Evolutionary conservation across 64 coral and sea anemone species (phyloP).

Genomic region (Stylophora pistillata): DNA sequence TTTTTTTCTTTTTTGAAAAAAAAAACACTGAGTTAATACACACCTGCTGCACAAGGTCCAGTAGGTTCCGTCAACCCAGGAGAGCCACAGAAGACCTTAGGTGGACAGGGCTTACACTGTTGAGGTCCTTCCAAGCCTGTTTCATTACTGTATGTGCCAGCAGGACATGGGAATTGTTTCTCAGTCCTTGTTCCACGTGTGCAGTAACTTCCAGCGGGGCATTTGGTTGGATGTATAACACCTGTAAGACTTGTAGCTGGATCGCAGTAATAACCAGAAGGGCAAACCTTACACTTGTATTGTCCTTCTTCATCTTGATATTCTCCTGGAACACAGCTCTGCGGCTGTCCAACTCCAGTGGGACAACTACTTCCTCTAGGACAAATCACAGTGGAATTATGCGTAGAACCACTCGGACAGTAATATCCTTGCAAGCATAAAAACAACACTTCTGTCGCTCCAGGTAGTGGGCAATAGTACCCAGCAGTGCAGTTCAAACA

Average conservation of each 20-base stretch:
- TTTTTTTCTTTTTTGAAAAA: neutral
- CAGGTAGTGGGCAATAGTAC: conserved; percentile 84
- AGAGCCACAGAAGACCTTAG: conserved; percentile 73
- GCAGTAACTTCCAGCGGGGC: conserved; percentile 85
- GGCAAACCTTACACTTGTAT: conserved; percentile 74
- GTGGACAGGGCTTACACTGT: conserved; percentile 66
- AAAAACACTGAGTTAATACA: neutral
- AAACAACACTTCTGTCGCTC: conserved; percentile 84
- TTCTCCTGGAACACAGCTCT: conserved; percentile 72
- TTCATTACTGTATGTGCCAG: conserved; percentile 77
- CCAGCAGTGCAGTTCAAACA: conserved; percentile 91
- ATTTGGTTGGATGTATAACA: conserved; percentile 73
- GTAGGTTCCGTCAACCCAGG: conserved; percentile 67
- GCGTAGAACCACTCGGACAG: conserved; percentile 78
- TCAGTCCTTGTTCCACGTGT: conserved; percentile 71
- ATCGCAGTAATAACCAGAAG: conserved; percentile 80
- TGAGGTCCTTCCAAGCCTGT: conserved; percentile 41
- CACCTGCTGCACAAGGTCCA: conserved; percentile 79
- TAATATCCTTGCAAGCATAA: conserved; percentile 96
- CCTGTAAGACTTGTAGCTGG: conserved; percentile 68
- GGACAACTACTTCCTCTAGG: conserved; percentile 77
- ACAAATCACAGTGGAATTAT: conserved; percentile 90
- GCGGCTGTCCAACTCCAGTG: conserved; percentile 58
- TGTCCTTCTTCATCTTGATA: conserved; percentile 90
- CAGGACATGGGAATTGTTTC: conserved; percentile 67